A percentile compares a stretch with the other conserved stretches of the same genome.
These are phyloP conservation scores for Murina feae DNA, from an alignment of 2,113 vertebrate genomes.

Conservation along the genomic window DNA sequence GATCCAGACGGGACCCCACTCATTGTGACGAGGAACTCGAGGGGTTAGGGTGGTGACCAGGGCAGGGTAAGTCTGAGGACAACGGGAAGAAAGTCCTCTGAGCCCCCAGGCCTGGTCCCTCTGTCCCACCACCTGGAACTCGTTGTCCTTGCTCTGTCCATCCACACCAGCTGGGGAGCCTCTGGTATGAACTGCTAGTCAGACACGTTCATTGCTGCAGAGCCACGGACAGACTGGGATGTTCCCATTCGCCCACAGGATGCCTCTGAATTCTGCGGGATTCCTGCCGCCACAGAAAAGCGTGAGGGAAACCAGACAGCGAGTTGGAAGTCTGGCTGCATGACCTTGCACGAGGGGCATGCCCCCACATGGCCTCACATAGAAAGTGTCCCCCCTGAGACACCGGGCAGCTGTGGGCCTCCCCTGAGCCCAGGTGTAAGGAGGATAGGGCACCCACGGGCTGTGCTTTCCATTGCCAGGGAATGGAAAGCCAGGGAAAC, in stretches of 20 bases:
- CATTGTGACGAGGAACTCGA: neutral
- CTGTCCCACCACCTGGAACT: neutral
- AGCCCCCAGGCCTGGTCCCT: neutral
- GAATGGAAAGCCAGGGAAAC: neutral
- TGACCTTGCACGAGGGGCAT: neutral
- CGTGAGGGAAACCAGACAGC: neutral
- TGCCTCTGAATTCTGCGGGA: neutral
- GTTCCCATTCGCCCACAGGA: neutral
- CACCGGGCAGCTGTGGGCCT: neutral
- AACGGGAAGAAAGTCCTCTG: neutral
- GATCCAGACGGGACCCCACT: neutral
- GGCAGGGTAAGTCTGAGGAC: neutral
- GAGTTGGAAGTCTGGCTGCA: neutral
- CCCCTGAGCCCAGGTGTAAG: neutral
- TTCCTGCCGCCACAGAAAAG: neutral
- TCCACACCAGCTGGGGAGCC: fast-evolving
- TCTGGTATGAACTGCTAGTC: fast-evolving
- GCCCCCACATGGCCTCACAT: neutral
- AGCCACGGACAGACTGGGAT: fast-evolving
- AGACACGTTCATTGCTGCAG: fast-evolving
- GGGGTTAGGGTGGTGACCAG: neutral
- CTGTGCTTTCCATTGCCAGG: neutral
- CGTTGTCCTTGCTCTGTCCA: neutral
- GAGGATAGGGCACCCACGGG: fast-evolving
- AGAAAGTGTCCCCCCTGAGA: neutral